phyloP scores from a whole-genome alignment of 2,113 vertebrate species.

The Psammodynastes pulverulentus region DNA sequence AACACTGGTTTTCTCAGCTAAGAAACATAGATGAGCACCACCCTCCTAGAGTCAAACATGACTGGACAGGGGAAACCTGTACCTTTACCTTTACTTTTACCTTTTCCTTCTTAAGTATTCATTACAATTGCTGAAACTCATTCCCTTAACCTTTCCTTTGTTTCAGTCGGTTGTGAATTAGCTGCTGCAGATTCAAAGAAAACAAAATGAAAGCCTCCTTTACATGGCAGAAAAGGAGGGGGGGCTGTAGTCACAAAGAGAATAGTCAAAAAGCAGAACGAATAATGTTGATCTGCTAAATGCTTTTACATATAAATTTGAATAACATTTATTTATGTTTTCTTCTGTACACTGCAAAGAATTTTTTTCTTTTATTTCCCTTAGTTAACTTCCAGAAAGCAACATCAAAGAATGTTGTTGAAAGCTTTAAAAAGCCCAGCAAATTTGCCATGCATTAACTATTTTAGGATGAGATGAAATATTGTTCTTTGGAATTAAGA shows the following conservation, averaged over 20 bases:
- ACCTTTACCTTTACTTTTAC: background rate
- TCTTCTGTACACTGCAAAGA: constrained; percentile 71
- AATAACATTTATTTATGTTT: constrained; percentile 73
- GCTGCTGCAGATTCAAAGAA: constrained; percentile 47
- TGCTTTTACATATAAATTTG: constrained; percentile 69
- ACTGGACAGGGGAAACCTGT: background rate
- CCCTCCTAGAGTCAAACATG: background rate
- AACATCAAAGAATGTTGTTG: constrained; percentile 70
- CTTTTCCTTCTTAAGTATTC: background rate
- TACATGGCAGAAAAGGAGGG: constrained; percentile 51
- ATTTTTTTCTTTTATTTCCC: constrained; percentile 60
- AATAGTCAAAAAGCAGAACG: constrained; percentile 64
- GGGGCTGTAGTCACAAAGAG: constrained; percentile 50
- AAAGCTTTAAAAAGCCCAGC: constrained; percentile 63
- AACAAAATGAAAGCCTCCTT: constrained; percentile 49
- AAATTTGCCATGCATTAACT: constrained; percentile 64
- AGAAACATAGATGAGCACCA: background rate
- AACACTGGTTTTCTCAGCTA: background rate
- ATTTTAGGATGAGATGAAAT: constrained; percentile 62
- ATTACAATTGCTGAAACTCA: background rate
- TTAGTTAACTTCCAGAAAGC: constrained; percentile 72
- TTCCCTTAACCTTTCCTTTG: constrained; percentile 25
- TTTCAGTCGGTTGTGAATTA: constrained; percentile 37
- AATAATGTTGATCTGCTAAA: constrained; percentile 72
- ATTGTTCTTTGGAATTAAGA: constrained; percentile 59